phyloP scores from a whole-genome alignment of 2,888 invertebrate genomes.

The Nudaria mundana region DNA sequence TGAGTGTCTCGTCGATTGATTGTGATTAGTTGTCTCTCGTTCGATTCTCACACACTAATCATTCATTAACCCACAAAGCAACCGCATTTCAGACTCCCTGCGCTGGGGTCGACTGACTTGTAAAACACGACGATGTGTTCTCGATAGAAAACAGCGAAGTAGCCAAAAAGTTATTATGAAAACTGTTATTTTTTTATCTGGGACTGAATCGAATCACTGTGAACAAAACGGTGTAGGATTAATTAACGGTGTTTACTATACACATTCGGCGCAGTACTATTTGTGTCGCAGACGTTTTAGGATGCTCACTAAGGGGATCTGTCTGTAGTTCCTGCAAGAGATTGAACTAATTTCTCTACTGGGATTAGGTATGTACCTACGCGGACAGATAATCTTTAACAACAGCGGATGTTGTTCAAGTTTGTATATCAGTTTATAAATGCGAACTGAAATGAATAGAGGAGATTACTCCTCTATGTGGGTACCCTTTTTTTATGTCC shows the following conservation, averaged over 20 bases:
- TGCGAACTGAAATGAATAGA: too few species aligned
- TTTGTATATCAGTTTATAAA: too few species aligned
- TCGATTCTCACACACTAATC: too few species aligned
- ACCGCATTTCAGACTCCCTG: too few species aligned
- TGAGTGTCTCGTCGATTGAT: too few species aligned
- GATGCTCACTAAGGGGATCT: conserved; percentile 25
- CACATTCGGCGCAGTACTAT: conserved; percentile 44
- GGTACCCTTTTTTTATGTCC: too few species aligned
- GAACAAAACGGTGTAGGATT: conserved; percentile 41
- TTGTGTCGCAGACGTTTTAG: conserved; percentile 43
- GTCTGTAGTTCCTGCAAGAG: conserved; percentile 37
- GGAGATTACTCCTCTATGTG: too few species aligned
- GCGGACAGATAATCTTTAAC: conserved; percentile 38
- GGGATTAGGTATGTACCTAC: conserved; percentile 42
- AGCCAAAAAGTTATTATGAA: conserved; percentile 39
- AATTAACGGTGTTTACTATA: conserved; percentile 52
- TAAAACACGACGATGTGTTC: too few species aligned
- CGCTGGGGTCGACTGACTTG: too few species aligned
- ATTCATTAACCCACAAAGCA: too few species aligned
- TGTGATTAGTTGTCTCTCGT: too few species aligned
- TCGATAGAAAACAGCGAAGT: conserved; percentile 45
- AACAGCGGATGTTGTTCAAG: conserved; percentile 43
- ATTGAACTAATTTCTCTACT: conserved; percentile 52
- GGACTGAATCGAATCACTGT: conserved; percentile 45
- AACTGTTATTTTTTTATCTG: conserved; percentile 47